Base-by-base conservation (phyloP, 1,140 invertebrate species). In the Euglossa dilemma region DNA sequence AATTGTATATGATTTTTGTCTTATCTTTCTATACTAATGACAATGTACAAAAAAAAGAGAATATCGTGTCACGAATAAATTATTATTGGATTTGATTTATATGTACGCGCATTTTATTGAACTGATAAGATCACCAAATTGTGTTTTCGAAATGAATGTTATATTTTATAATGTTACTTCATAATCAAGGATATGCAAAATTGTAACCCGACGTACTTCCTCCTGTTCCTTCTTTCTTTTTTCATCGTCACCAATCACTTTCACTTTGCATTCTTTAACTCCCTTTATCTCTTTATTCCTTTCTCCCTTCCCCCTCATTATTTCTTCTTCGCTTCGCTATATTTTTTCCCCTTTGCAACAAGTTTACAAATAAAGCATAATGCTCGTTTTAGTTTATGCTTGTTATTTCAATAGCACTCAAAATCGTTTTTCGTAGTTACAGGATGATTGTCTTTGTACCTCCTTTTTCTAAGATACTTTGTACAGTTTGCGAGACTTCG, bases 81-180 rank as follows among this genome's bases (percentile, higher is more conserved):
- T 89, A 89, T 89, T 89, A 87, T 87, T 88, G 70, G 71, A 88
- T 75, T 73, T 75, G 43, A 85, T 88, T 88, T 79, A 76, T 89
- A 88, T 67, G 70, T 67, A 78, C 64, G 72, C 74, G 76, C 85
- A 71, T 85, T 88, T 88, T 87, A 88, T 88, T 88, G 36, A 52
- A 83, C 45, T 70, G 12, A 70, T n/a, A 28, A 70, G 66, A 23
- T 63, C 54, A 57, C 25, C 20, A 75, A 28, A 82, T 69, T 47
- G 25, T 82, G 43, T 18, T 80, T 45, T 25, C 16, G 54, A 76
- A 67, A 66, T 6, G 59, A 28, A 57, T 56, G 6, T 54, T 80
- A 73, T 80, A 56, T 74, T 74, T 81, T 75, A 11, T 61, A 52
- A 77, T 0, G 12, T 78, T 57, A 45, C 18, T 83, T 7, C 70